Percentiles rank a stretch among this genome's conserved stretches.
Evolutionary conservation across 1,140 invertebrate genomes (phyloP).

Genomic region (Drosophila arawakana): DNA sequence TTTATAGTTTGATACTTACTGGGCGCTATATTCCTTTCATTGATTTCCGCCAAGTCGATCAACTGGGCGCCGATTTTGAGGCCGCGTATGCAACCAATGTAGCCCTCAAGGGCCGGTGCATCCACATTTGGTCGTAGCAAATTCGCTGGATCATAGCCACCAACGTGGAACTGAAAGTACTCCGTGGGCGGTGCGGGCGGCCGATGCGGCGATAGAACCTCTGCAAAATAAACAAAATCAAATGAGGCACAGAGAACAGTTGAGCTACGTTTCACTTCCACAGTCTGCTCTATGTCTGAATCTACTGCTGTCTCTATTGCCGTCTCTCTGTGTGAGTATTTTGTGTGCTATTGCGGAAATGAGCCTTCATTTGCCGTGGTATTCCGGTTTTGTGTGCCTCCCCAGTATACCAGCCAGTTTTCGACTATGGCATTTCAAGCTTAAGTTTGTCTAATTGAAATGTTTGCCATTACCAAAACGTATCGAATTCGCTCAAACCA

Average conservation of each 20-base stretch:
- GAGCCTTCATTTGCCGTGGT: conserved; percentile 75
- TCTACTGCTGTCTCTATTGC: background rate
- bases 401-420: background rate
- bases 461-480: conserved; percentile 50
- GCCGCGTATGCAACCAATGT: conserved; percentile 95
- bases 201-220: conserved; percentile 93
- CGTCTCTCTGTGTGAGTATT: conserved; percentile 15
- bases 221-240: conserved; percentile 85
- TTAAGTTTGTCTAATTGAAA: conserved; percentile 82
- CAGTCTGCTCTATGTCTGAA: background rate
- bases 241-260: conserved; percentile 52
- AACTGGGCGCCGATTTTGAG: conserved; percentile 93
- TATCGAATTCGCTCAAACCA: background rate
- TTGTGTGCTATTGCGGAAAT: conserved; percentile 65
- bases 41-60: conserved; percentile 90
- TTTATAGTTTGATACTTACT: conserved; percentile 85
- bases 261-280: background rate
- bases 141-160: conserved; percentile 92
- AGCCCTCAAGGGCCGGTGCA: conserved; percentile 87
- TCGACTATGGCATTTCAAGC: conserved; percentile 60
- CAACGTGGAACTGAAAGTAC: conserved; percentile 95
- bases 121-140: conserved; percentile 88
- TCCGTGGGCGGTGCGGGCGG: conserved; percentile 92
- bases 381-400: conserved; percentile 47
- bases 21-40: conserved; percentile 89